A percentile compares a stretch with the other conserved stretches of the same genome.
These are phyloP conservation scores for Limonius californicus DNA, from an alignment of 1,140 invertebrate genomes.

Conservation along the genomic window DNA sequence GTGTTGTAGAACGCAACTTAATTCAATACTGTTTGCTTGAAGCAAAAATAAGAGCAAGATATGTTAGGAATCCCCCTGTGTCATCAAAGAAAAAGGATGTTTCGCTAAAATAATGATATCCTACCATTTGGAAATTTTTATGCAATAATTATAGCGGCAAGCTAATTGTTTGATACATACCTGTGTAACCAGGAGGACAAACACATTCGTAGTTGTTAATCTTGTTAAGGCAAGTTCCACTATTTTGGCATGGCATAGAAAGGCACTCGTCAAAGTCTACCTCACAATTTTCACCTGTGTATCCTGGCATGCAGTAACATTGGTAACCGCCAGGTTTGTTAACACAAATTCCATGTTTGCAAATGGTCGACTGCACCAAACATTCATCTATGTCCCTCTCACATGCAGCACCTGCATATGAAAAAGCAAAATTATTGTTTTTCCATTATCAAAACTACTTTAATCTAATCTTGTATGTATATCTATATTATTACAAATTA, in stretches of 20 bases:
- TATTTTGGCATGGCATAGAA: constrained; percentile 82
- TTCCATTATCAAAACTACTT: too few relatives aligned
- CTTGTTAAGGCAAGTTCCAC: constrained; percentile 80
- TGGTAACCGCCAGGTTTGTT: constrained; percentile 75
- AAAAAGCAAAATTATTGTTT: not conserved
- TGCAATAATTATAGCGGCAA: too few relatives aligned
- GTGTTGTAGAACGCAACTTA: too few relatives aligned
- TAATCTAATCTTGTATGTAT: too few relatives aligned
- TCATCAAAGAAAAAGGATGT: too few relatives aligned
- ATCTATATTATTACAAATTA: too few relatives aligned
- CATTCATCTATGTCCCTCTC: constrained; percentile 78
- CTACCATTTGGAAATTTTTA: too few relatives aligned
- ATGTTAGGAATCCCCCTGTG: too few relatives aligned
- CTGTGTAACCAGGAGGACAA: constrained; percentile 78
- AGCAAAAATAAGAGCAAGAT: too few relatives aligned
- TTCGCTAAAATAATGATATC: too few relatives aligned
- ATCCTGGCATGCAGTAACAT: constrained; percentile 83
- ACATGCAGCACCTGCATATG: constrained; percentile 54
- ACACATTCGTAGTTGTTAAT: constrained; percentile 82
- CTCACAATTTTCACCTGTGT: constrained; percentile 76
- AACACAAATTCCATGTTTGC: constrained; percentile 78
- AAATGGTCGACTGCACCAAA: constrained; percentile 56
- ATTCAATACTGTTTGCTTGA: too few relatives aligned
- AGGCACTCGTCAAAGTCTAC: constrained; percentile 85
- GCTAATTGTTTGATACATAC: constrained; percentile 37